These are phyloP conservation scores for Dysidea cf. avara DNA, from an alignment of 37 sponge, comb jelly and placozoan genomes.

Conservation along the genomic window DNA sequence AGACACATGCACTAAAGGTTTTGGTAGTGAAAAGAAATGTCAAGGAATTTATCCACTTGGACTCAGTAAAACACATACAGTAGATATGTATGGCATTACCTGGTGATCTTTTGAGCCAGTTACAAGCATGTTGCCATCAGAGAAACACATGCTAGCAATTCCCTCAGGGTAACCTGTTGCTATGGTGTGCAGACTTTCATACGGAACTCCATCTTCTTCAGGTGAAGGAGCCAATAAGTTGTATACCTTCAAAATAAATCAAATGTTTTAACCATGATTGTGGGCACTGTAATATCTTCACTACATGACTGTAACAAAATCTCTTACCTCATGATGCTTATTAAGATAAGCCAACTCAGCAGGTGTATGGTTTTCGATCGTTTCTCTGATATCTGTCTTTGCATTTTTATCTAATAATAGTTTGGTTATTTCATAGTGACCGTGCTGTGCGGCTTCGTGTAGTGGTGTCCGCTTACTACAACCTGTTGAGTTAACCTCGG, in stretches of 20 bases:
- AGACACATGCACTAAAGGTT: too few relatives aligned
- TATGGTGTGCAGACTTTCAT: too few relatives aligned
- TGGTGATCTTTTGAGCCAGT: not conserved
- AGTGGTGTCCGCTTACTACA: constrained; percentile 36
- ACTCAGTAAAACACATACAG: not conserved
- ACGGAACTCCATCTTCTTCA: too few relatives aligned
- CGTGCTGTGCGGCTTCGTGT: constrained; percentile 60
- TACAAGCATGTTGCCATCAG: not conserved
- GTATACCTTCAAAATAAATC: too few relatives aligned
- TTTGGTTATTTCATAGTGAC: constrained; percentile 33
- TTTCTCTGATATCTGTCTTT: constrained; percentile 18
- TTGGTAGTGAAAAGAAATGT: too few relatives aligned
- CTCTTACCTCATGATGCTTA: constrained; percentile 40
- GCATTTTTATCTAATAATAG: constrained; percentile 35
- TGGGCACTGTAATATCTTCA: too few relatives aligned
- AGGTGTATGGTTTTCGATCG: constrained; percentile 24
- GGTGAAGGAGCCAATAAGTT: too few relatives aligned
- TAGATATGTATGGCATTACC: not conserved
- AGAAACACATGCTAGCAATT: too few relatives aligned
- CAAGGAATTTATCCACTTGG: too few relatives aligned
- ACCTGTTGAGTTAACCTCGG: constrained; percentile 31
- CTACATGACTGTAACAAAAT: too few relatives aligned
- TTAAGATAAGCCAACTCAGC: constrained; percentile 60
- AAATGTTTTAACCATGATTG: too few relatives aligned
- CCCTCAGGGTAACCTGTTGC: too few relatives aligned